Conservation (phyloP, 2,797 vertebrate species). For the Catharus ustulatus region DNA sequence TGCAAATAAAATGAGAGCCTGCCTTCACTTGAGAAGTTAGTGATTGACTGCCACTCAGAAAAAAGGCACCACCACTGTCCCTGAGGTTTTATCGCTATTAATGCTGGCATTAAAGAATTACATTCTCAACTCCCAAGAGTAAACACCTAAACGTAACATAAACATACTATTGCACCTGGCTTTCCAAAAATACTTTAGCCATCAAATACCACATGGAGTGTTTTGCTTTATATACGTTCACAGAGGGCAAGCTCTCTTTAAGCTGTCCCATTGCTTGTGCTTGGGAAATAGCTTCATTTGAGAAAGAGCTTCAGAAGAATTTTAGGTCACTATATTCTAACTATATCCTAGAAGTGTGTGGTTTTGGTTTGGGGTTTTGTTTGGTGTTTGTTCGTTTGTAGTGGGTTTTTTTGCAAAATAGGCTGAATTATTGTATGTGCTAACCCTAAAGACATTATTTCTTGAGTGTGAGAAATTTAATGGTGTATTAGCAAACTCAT, state of each 20-base stretch:
- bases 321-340: not conserved
- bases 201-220: fast-evolving
- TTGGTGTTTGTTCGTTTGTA: not conserved
- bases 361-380: not conserved
- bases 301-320: not conserved
- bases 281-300: not conserved
- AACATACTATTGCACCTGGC: not conserved
- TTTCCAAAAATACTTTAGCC: not conserved
- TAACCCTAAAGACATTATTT: not conserved
- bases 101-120: not conserved
- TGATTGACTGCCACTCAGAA: not conserved
- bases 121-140: not conserved
- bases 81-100: not conserved
- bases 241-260: not conserved
- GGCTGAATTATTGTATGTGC: not conserved
- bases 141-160: not conserved
- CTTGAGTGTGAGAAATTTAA: not conserved
- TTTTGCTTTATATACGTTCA: not conserved
- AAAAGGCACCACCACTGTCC: not conserved
- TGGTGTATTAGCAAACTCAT: fast-evolving
- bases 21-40: not conserved
- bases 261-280: not conserved
- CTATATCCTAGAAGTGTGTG: not conserved
- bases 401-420: not conserved
- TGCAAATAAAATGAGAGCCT: not conserved